Conservation (phyloP, 2,888 invertebrate species). For the Troides aeacus region DNA sequence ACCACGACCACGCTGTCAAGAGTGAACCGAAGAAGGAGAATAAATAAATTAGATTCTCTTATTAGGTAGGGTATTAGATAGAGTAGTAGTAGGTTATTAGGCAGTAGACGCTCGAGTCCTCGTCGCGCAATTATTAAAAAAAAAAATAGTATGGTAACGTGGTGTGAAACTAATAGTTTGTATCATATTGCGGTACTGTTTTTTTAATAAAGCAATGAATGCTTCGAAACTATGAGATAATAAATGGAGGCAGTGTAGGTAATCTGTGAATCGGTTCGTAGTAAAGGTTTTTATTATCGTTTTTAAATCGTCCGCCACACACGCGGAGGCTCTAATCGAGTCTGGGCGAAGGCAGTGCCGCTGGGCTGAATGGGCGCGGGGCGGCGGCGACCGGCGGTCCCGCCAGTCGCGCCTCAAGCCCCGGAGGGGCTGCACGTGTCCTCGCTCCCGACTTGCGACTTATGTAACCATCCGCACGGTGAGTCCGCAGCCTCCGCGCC, state of each 20-base stretch:
- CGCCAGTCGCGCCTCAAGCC: slow-evolving; percentile 74
- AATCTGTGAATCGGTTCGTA: slow-evolving; percentile 54
- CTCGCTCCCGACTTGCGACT: slow-evolving; percentile 67
- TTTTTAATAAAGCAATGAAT: slow-evolving; percentile 1
- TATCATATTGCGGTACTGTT: no score
- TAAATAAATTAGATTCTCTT: no score
- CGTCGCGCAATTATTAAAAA: no score
- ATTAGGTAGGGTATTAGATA: no score
- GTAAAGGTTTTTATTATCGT: slow-evolving; percentile 70
- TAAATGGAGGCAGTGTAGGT: slow-evolving; percentile 31
- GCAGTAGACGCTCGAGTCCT: no score
- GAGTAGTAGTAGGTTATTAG: no score
- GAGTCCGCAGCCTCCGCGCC: slow-evolving; percentile 73
- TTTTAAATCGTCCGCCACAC: slow-evolving; percentile 49
- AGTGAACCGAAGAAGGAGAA: no score
- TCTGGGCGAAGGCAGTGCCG: slow-evolving; percentile 59
- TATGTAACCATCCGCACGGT: slow-evolving; percentile 78
- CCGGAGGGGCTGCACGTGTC: slow-evolving; percentile 73
- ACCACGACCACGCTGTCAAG: no score
- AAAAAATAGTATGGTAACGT: no score
- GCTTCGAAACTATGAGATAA: slow-evolving; percentile 13
- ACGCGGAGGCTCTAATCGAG: slow-evolving; percentile 72
- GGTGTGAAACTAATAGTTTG: no score
- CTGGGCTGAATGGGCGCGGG: slow-evolving; percentile 68
- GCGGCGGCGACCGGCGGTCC: slow-evolving; percentile 62